Evolutionary conservation across 2,113 vertebrate genomes (phyloP).

Genomic region (Tor tambroides): DNA sequence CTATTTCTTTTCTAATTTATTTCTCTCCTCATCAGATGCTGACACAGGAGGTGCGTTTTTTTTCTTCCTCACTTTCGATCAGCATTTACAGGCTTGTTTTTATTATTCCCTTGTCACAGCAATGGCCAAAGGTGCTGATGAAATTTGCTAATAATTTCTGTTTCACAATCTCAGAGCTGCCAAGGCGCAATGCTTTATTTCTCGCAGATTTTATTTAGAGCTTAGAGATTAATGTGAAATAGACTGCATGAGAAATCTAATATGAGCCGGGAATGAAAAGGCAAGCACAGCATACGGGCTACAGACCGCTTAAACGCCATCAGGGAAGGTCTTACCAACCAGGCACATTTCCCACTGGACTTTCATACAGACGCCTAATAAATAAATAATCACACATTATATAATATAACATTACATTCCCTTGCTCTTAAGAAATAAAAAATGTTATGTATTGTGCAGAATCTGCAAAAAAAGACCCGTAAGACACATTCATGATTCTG

Average conservation of each 20-base stretch:
- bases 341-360: constrained; percentile 12
- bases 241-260: constrained; percentile 39
- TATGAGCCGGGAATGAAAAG: constrained; percentile 11
- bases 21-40: neutral
- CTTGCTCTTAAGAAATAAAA: neutral
- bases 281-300: constrained; percentile 19
- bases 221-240: constrained; percentile 46
- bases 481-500: neutral
- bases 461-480: neutral
- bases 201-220: constrained; percentile 40
- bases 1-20: neutral
- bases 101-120: constrained; percentile 19
- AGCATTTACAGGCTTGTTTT: constrained; percentile 25
- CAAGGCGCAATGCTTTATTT: constrained; percentile 31
- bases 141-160: constrained; percentile 42
- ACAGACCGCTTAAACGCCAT: neutral
- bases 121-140: constrained; percentile 28
- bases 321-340: neutral
- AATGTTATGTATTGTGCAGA: neutral
- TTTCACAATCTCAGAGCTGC: constrained; percentile 39
- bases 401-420: neutral
- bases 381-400: constrained; percentile 6
- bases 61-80: constrained; percentile 17
- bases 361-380: neutral
- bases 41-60: constrained; percentile 4